A percentile compares a stretch with the other conserved stretches of the same genome.
phyloP scores from a whole-genome alignment of 2,113 vertebrate genomes.

The Sylvilagus bachmani region DNA sequence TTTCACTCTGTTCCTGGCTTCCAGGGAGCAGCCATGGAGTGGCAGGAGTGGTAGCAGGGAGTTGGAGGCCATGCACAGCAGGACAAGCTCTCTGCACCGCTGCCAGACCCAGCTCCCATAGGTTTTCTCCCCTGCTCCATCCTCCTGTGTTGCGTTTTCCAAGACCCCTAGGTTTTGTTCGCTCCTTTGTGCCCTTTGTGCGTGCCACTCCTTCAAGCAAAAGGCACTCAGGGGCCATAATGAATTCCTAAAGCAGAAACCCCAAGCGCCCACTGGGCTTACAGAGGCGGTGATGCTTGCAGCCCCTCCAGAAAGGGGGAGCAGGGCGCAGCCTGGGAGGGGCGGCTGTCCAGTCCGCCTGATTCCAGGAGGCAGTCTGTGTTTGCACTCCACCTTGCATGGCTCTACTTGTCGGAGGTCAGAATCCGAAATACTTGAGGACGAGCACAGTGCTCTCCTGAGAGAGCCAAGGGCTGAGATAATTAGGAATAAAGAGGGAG shows the following conservation, averaged over 20 bases:
- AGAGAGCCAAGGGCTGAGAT: slow-evolving; percentile 87
- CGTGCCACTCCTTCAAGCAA: not conserved
- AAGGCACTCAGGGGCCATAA: not conserved
- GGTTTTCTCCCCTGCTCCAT: not conserved
- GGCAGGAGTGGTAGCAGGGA: not conserved
- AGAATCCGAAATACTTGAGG: slow-evolving; percentile 80
- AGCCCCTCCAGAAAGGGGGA: not conserved
- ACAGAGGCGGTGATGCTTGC: not conserved
- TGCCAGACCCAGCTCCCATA: not conserved
- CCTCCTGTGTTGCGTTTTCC: not conserved
- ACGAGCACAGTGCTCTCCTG: slow-evolving; percentile 86
- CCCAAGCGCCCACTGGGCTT: not conserved
- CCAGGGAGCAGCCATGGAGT: too few relatives aligned
- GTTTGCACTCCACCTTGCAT: slow-evolving; percentile 72
- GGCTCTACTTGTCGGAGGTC: slow-evolving; percentile 82
- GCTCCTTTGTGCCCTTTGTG: not conserved
- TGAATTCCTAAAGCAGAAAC: not conserved
- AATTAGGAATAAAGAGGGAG: slow-evolving; percentile 88
- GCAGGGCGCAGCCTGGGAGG: rapidly evolving
- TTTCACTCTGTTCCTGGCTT: not conserved
- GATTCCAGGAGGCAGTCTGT: slow-evolving; percentile 12
- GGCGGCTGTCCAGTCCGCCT: not conserved
- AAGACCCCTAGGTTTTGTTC: not conserved
- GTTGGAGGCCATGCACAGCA: not conserved
- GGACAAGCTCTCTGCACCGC: rapidly evolving